phyloP scores from a whole-genome alignment of 2,888 invertebrate species.

The Plusia festucae region DNA sequence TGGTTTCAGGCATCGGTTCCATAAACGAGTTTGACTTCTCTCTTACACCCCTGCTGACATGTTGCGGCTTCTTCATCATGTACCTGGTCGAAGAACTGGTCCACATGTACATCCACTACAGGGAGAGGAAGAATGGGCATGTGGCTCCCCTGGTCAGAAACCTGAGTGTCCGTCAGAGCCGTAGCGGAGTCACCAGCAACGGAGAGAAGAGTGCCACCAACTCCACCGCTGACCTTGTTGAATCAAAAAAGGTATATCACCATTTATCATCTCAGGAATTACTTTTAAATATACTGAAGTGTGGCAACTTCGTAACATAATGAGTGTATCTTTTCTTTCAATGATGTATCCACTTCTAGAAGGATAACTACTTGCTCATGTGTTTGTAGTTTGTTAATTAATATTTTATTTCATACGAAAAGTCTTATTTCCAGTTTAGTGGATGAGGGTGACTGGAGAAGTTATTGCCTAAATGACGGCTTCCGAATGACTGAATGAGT shows the following conservation, averaged over 20 bases:
- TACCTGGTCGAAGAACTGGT: slow-evolving; percentile 94
- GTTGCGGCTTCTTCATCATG: slow-evolving; percentile 93
- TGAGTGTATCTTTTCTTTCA: too few species aligned
- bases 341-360: too few species aligned
- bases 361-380: too few species aligned
- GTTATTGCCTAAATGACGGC: too few species aligned
- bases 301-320: too few species aligned
- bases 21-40: slow-evolving; percentile 90
- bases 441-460: too few species aligned
- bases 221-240: slow-evolving; percentile 84
- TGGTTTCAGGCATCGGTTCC: slow-evolving; percentile 70
- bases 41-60: slow-evolving; percentile 92
- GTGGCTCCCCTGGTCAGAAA: slow-evolving; percentile 79
- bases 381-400: too few species aligned
- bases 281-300: too few species aligned
- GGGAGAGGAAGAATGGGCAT: slow-evolving; percentile 78
- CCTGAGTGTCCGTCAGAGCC: slow-evolving; percentile 81
- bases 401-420: too few species aligned
- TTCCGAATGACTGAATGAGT: too few species aligned
- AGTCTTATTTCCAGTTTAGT: too few species aligned
- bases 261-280: too few species aligned
- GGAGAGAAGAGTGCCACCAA: slow-evolving; percentile 78
- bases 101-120: slow-evolving; percentile 91
- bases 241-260: slow-evolving; percentile 61
- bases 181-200: slow-evolving; percentile 56